These are phyloP conservation scores for Petroica traversi DNA, from an alignment of 2,113 vertebrate genomes.

Conservation along the genomic window DNA sequence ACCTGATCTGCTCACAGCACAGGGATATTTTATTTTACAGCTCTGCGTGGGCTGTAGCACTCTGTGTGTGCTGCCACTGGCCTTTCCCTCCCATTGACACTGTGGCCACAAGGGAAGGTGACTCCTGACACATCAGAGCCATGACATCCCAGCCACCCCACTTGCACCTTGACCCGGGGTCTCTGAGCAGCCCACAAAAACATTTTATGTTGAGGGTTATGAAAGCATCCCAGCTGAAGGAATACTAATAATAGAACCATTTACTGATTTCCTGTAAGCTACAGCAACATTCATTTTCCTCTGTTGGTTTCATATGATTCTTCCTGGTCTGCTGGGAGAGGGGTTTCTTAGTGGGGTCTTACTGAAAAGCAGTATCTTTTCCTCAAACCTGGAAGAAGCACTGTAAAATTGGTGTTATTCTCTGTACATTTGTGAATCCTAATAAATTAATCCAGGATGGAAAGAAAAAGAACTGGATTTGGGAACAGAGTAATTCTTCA, in stretches of 20 bases:
- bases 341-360: neutral
- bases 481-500: neutral
- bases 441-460: neutral
- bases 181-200: neutral
- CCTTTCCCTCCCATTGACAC: neutral
- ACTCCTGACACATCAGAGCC: neutral
- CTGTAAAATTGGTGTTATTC: neutral
- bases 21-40: neutral
- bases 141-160: neutral
- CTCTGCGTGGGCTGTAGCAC: neutral
- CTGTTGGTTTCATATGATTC: neutral
- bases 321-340: neutral
- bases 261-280: neutral
- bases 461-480: neutral
- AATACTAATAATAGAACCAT: neutral
- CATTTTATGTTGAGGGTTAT: neutral
- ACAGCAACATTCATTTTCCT: neutral
- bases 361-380: neutral
- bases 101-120: neutral
- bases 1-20: neutral
- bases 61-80: neutral
- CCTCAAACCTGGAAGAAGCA: neutral
- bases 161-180: fast-evolving
- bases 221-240: neutral
- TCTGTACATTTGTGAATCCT: neutral